A percentile compares a stretch with the other conserved stretches of the same genome.
These are phyloP conservation scores for Meloidogyne hapla DNA, from an alignment of 1,140 invertebrate genomes.

Conservation along the genomic window DNA sequence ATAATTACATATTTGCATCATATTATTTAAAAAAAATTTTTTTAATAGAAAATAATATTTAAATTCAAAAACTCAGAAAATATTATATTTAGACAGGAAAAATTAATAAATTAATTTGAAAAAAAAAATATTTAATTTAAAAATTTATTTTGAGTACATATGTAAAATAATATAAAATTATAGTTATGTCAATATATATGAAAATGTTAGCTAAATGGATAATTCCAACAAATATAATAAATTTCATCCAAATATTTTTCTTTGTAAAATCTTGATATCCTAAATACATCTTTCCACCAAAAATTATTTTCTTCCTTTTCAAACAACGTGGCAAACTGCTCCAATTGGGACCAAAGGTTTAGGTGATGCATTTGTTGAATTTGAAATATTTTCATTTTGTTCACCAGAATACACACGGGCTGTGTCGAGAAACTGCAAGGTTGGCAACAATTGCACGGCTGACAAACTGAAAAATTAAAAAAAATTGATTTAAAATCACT, in stretches of 20 bases:
- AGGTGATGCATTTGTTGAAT: background rate
- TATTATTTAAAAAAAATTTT: no score
- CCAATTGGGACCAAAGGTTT: background rate
- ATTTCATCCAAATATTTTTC: background rate
- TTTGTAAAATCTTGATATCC: background rate
- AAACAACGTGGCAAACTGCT: background rate
- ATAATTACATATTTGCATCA: no score
- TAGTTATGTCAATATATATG: background rate
- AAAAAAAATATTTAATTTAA: no score
- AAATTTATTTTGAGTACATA: background rate
- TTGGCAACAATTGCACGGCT: constrained; percentile 30
- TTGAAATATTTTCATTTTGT: background rate
- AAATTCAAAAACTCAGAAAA: no score
- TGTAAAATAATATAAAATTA: background rate
- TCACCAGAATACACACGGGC: background rate
- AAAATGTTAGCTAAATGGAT: background rate
- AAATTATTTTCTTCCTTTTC: background rate
- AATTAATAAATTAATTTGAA: no score
- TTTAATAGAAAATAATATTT: no score
- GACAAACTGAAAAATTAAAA: constrained; percentile 13
- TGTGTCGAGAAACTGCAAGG: constrained; percentile 33
- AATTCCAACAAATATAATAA: constrained; percentile 2
- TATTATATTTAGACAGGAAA: no score
- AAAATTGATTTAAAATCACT: background rate
- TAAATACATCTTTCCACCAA: constrained; percentile 1